Base-by-base conservation (phyloP, 2,797 vertebrate genomes). In the Hemitrygon akajei region DNA sequence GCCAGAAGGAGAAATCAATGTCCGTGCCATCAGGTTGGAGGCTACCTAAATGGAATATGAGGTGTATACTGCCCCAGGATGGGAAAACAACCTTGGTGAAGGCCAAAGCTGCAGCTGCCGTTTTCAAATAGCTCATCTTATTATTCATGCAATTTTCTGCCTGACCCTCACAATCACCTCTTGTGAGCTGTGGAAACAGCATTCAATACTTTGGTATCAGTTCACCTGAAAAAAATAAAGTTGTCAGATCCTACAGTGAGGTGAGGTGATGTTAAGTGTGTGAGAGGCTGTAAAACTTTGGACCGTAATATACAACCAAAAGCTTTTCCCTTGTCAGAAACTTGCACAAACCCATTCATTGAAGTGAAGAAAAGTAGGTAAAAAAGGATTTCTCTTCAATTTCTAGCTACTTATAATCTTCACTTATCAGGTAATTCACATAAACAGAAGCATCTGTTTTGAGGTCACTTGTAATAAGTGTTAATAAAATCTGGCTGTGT, bases 351-450 rank as follows among this genome's bases (percentile, higher is more conserved):
- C 20, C 89, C 37, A 37, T 58, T 56, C 27, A 27, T 25, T 56
- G 75, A 93, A 76, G 71, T 76, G 25, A 25, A 6, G n/a, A n/a
- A 18, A 56, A 58, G 73, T 18, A 93, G 2, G 40, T 30, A 76
- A 14, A 34, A 91, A n/a, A 37, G 75, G 91, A 76, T 16, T 58
- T 56, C 60, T 86, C 69, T 91, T 71, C 87, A 73, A 73, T 75
- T 75, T 71, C 71, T 58, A 71, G 27, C 71, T 37, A 18, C 63
- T 66, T 71, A 71, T 69, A 91, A 66, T 91, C 63, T 93, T 93
- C 40, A n/a, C 47, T 76, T 93, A 93, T 93, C 91, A 93, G 91
- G 91, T 71, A 92, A 93, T 76, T 93, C 91, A 93, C 69, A 93
- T 93, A 76, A 93, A 93, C 76, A 37, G 71, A 73, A 93, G 91